Base-by-base conservation (phyloP, 2,888 invertebrate species). In the Diplazon laetatorius region DNA sequence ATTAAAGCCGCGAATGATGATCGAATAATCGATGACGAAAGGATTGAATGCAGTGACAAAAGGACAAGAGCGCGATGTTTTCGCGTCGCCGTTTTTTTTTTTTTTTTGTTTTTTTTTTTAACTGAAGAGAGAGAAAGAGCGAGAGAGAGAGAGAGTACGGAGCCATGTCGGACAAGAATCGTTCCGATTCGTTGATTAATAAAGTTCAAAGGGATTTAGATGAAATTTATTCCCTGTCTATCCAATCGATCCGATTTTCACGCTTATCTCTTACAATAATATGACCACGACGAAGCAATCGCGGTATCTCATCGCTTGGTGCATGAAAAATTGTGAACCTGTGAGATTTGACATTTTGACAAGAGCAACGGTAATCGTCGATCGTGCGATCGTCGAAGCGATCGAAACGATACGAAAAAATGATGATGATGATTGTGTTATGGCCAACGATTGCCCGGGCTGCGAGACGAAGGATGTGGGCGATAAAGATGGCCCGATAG, bases 91-190 rank as follows among this genome's bases (percentile, higher is more conserved):
- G 71, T 73, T 72, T 74, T 72, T 78, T 55, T n/a, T n/a, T 73
- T 77, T 68, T 81, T 82, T 82, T 78, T 83, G n/a, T n/a, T n/a
- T 73, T 77, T 68, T 81, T 82, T 82, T 78, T 83, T 75, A 66
- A 78, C 74, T 71, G 16, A 44, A 63, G 42, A 42, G 16, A 63
- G 20, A 30, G 35, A 39, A 20, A 52, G 35, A n/a, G 22, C 39
- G 12, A 57, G 37, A 20, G n/a, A 74, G 30, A 22, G 62, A 65
- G 72, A 78, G 78, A 80, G 80, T 78, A 75, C 80, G 63, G 39
- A 74, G 25, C 80, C 80, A 80, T 80, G 80, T 48, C 78, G 62
- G 71, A 76, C 78, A 57, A 75, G 55, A 75, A 71, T 75, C 55
- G 46, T 68, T 48, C 68, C 59, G 75, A 78, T 78, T 75, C 66